Conservation (phyloP, 2,113 vertebrate species). For the Myrmecobius fasciatus region DNA sequence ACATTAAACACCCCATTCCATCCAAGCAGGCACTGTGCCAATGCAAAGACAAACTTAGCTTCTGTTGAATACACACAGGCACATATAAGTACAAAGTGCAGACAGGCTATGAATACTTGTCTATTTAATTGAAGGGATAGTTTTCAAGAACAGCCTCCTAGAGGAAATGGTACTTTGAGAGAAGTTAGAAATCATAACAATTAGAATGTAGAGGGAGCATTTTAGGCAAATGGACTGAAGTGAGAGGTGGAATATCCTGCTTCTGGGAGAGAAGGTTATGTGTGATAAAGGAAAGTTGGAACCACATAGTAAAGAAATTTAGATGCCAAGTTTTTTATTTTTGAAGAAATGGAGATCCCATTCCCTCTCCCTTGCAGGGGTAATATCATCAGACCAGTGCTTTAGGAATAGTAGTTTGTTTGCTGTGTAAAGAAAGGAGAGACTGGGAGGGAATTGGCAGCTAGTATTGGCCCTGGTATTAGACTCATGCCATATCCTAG, state of each 20-base stretch:
- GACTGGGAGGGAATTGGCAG: background rate
- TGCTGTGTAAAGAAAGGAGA: background rate
- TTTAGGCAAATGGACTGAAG: background rate
- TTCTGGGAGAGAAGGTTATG: background rate
- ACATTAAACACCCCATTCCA: background rate
- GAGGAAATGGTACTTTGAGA: background rate
- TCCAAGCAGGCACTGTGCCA: background rate
- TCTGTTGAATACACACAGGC: background rate
- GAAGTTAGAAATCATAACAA: background rate
- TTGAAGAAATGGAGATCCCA: background rate
- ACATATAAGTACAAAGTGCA: background rate
- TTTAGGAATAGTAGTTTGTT: background rate
- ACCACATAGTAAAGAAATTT: background rate
- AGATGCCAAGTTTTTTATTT: background rate
- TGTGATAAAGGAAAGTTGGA: background rate
- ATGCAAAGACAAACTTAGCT: background rate
- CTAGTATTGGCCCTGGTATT: background rate
- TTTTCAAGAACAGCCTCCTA: background rate
- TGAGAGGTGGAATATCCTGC: background rate
- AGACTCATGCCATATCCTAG: background rate
- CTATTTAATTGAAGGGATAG: background rate
- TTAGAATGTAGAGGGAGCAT: background rate
- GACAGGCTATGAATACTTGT: background rate
- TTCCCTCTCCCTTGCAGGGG: too few relatives aligned
- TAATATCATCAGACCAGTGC: background rate